phyloP scores from a whole-genome alignment of 2,797 vertebrate genomes.

The Setipinna tenuifilis region DNA sequence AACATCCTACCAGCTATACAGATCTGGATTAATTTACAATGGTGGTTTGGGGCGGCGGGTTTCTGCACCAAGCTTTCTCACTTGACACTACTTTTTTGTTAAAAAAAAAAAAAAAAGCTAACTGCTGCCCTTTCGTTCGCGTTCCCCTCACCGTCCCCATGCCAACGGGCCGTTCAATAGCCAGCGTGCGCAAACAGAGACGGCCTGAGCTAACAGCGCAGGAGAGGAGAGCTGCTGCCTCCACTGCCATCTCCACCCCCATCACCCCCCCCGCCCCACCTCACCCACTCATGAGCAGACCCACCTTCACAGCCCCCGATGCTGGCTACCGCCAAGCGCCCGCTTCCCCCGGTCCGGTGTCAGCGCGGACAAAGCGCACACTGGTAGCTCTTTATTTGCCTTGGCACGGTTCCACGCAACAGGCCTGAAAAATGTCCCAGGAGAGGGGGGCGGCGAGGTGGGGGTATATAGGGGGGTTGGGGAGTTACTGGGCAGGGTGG shows the following conservation, averaged over 20 bases:
- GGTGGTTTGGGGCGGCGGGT: not conserved
- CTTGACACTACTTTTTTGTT: slow-evolving; percentile 70
- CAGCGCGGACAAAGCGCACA: slow-evolving; percentile 75
- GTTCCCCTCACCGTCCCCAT: slow-evolving; percentile 77
- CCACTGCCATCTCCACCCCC: slow-evolving; percentile 52
- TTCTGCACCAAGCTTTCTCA: slow-evolving; percentile 63
- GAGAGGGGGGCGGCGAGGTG: slow-evolving; percentile 56
- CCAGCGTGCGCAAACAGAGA: slow-evolving; percentile 80
- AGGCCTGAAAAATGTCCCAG: slow-evolving; percentile 65
- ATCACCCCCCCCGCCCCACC: not conserved
- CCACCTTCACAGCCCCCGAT: slow-evolving; percentile 59
- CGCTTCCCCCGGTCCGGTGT: slow-evolving; percentile 69
- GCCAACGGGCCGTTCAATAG: slow-evolving; percentile 78
- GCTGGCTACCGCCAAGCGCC: slow-evolving; percentile 66
- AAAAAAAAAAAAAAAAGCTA: slow-evolving; percentile 73
- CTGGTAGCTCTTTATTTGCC: slow-evolving; percentile 82
- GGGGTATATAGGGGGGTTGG: too few species aligned
- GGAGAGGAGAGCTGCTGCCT: slow-evolving; percentile 29
- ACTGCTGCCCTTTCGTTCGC: slow-evolving; percentile 59
- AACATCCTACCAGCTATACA: not conserved
- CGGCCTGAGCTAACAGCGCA: slow-evolving; percentile 75
- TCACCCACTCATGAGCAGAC: not conserved
- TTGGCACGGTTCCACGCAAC: slow-evolving; percentile 69
- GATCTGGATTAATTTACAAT: not conserved
- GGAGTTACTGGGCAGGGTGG: slow-evolving; percentile 44